Evolutionary conservation across 1,140 invertebrate species (phyloP).

Genomic region (Phenacoccus solenopsis): DNA sequence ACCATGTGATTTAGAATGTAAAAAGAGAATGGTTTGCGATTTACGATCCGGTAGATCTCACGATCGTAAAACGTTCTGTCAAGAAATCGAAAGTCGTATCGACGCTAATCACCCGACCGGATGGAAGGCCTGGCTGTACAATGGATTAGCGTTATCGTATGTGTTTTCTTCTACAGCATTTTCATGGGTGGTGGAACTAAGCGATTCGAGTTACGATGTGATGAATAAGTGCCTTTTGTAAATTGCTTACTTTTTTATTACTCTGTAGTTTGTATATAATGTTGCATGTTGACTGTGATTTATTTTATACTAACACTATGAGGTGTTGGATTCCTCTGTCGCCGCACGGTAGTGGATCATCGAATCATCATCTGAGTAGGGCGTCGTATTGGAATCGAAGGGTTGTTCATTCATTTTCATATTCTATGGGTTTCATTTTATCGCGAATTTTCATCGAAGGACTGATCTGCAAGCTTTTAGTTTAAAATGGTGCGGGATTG

Average conservation of each 20-base stretch:
- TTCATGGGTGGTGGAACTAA: conserved; percentile 13
- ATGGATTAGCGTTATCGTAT: conserved; percentile 71
- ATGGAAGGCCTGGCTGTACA: conserved; percentile 74
- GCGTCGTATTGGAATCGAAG: no score
- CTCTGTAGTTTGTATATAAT: conserved; percentile 5
- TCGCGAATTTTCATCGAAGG: background rate
- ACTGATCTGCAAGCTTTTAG: background rate
- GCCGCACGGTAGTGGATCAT: no score
- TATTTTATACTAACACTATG: no score
- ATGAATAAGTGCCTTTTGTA: conserved; percentile 8
- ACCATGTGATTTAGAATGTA: conserved; percentile 65
- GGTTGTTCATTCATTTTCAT: no score
- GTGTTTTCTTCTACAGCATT: conserved; percentile 34
- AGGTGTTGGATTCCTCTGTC: no score
- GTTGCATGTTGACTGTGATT: conserved; percentile 7
- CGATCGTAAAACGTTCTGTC: conserved; percentile 68
- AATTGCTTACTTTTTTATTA: background rate
- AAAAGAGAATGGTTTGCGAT: conserved; percentile 71
- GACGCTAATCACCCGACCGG: conserved; percentile 54
- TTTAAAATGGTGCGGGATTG: background rate
- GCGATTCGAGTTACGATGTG: background rate
- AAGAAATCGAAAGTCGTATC: conserved; percentile 62
- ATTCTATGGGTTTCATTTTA: no score
- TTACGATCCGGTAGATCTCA: conserved; percentile 71
- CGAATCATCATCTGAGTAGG: no score